Conservation (phyloP, 2,888 invertebrate species). For the Rambutsinella grinnellia region DNA sequence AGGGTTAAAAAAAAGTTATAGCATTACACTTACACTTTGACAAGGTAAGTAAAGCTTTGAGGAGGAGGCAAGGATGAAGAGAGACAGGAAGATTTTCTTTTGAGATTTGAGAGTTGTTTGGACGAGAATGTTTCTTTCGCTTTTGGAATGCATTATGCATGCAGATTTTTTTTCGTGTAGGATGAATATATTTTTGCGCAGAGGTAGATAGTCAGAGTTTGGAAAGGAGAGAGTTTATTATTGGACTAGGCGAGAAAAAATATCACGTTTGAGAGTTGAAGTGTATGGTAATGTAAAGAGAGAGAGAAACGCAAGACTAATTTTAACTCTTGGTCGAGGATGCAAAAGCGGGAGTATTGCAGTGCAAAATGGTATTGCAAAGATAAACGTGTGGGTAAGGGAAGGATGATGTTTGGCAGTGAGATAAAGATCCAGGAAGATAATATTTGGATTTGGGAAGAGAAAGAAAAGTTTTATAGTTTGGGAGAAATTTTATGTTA, state of each 20-base stretch:
- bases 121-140: neutral
- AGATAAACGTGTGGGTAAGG: too few species aligned
- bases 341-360: too few species aligned
- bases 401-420: neutral
- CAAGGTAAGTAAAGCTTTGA: neutral
- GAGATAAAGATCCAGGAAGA: neutral
- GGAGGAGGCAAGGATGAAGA: neutral
- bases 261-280: conserved; percentile 13
- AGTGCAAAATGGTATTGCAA: too few species aligned
- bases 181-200: neutral
- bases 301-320: conserved; percentile 12
- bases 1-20: neutral
- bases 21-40: neutral
- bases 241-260: conserved; percentile 3
- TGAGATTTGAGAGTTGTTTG: neutral
- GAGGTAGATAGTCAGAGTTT: neutral
- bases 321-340: conserved; percentile 23
- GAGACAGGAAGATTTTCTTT: neutral
- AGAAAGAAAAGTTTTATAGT: neutral
- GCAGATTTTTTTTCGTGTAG: conserved; percentile 1
- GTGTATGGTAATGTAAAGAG: neutral
- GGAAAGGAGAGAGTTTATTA: neutral
- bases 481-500: neutral
- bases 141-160: neutral
- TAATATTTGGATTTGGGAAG: neutral